Percentiles rank a stretch among this genome's conserved stretches.
Evolutionary conservation across 2,888 invertebrate species (phyloP).

Genomic region (Brachypalpus laphriformis): DNA sequence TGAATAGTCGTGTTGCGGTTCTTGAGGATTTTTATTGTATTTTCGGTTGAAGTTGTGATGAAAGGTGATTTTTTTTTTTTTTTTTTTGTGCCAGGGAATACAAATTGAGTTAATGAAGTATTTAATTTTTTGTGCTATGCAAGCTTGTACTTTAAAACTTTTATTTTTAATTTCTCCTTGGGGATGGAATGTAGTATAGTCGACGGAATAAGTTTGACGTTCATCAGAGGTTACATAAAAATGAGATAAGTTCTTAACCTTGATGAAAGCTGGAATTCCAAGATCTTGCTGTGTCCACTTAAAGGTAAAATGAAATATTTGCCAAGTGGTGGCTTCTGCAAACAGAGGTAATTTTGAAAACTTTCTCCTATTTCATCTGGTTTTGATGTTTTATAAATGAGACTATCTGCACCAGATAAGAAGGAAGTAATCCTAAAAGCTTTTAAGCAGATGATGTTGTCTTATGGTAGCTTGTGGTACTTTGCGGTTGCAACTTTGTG

Average conservation of each 20-base stretch:
- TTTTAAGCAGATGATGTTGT: too few relatives aligned
- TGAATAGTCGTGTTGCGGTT: conserved; percentile 40
- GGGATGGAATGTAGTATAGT: neutral
- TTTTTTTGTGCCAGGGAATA: neutral
- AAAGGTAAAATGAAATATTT: neutral
- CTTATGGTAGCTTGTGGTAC: too few relatives aligned
- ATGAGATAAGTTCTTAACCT: neutral
- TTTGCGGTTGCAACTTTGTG: too few relatives aligned
- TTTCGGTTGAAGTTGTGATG: neutral
- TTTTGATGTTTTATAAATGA: neutral
- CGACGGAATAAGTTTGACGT: neutral
- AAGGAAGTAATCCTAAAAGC: too few relatives aligned
- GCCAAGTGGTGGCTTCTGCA: neutral
- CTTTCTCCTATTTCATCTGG: too few relatives aligned
- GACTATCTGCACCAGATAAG: neutral
- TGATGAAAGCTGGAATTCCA: neutral
- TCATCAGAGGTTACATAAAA: neutral
- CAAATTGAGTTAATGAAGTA: neutral
- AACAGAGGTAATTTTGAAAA: neutral
- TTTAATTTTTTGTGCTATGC: neutral
- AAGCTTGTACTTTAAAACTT: neutral
- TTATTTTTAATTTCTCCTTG: neutral
- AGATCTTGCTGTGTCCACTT: neutral
- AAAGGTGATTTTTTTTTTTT: neutral
- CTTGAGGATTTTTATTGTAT: conserved; percentile 16